Base-by-base conservation (phyloP, 2,888 invertebrate species). In the Cerastis leucographa region DNA sequence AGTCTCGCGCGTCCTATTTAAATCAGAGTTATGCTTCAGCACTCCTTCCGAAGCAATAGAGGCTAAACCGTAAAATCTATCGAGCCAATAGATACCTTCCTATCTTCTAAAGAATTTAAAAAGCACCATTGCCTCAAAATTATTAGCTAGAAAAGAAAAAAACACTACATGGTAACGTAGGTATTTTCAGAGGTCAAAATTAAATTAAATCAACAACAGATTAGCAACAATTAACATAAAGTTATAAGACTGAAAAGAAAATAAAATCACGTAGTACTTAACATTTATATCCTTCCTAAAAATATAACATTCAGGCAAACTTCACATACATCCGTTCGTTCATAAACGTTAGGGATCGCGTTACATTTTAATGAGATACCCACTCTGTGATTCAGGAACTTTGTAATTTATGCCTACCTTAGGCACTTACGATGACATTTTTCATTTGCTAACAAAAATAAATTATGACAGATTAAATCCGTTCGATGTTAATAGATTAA, bases 281-380 rank as follows among this genome's bases (percentile, higher is more conserved):
- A 42, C 59, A 35, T 46, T 35, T 54, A 42, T 51, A 35, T 46
- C 35, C 17, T 61, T 46, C 44, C 46, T 40, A 69, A 67, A 59
- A 67, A 68, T 61, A 35, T n/a, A n/a, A 74, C 51, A 46, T 51
- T 29, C 17, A 59, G 22, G 46, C 12, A 1, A 42, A 29, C 35
- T 40, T 25, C 40, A n/a, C 44, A 35, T 71, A n/a, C 44, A 35
- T 71, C 46, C 51, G 73, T 54, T 19, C 17, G 22, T 54, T 25
- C 62, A 64, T 35, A 56, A 64, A 75, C 46, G 42, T 54, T 66
- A 66, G 14, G 64, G 64, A 14, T 46, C 68, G n/a, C 19, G 22
- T 42, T 74, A 67, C 65, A 84, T 84, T 74, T 74, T 74, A 80
- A 81, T 80, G 80, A 70, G 61, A 40, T 14, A 51, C 17, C 29